Percentiles rank a stretch among this genome's conserved stretches.
Conservation (phyloP, 2,797 vertebrate genomes). For the Manis pentadactyla region DNA sequence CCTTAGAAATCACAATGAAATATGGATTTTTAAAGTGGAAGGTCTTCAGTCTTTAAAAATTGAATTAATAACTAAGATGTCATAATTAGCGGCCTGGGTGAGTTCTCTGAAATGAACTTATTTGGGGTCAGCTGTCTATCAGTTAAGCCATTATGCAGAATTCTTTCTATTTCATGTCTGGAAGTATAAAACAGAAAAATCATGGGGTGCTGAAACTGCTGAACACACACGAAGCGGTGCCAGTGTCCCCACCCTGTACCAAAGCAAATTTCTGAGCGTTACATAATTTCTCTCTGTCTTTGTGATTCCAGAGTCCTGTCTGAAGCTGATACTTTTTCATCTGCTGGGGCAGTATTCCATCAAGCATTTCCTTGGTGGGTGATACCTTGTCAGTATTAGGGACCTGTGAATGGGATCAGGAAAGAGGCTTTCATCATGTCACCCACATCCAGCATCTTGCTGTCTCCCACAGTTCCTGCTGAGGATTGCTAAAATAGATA, state of each 20-base stretch:
- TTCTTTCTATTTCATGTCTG: constrained; percentile 75
- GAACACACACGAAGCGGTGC: constrained; percentile 86
- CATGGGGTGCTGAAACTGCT: constrained; percentile 82
- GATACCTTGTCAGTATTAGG: background rate
- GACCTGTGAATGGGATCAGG: background rate
- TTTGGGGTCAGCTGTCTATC: constrained; percentile 68
- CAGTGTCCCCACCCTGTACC: constrained; percentile 85
- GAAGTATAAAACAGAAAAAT: constrained; percentile 82
- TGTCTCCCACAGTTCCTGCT: background rate
- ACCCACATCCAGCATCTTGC: background rate
- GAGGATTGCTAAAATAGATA: constrained; percentile 17
- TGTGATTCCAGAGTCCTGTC: constrained; percentile 44
- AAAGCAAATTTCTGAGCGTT: constrained; percentile 86
- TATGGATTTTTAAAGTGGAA: constrained; percentile 20
- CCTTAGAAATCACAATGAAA: constrained; percentile 10
- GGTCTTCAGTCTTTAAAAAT: background rate
- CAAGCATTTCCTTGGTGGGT: constrained; percentile 23
- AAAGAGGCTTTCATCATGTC: background rate
- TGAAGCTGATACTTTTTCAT: background rate
- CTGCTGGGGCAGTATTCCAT: constrained; percentile 19
- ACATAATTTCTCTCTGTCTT: constrained; percentile 76
- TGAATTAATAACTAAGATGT: background rate
- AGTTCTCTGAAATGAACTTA: constrained; percentile 35
- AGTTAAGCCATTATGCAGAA: constrained; percentile 56
- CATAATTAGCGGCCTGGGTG: background rate